phyloP scores from a whole-genome alignment of 2,888 invertebrate genomes.

The Cylindroiulus punctatus region DNA sequence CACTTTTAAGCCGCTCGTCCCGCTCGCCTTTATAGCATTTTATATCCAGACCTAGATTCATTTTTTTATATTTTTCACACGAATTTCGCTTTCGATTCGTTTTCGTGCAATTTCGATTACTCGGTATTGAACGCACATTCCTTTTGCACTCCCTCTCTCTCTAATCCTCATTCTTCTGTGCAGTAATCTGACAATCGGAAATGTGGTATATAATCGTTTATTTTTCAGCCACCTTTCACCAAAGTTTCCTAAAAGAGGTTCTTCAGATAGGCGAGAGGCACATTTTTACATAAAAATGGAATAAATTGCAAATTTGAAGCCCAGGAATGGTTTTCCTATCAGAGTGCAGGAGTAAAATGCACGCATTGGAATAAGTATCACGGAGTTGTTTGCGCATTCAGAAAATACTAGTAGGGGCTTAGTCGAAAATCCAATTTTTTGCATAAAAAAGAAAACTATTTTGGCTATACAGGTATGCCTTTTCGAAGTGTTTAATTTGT shows the following conservation, averaged over 20 bases:
- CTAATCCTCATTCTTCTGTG: not conserved
- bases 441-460: not conserved
- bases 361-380: not conserved
- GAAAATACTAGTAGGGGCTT: not conserved
- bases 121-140: conserved; percentile 28
- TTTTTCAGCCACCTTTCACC: not conserved
- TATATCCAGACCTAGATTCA: not conserved
- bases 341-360: not conserved
- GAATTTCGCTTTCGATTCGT: conserved; percentile 17
- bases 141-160: not conserved
- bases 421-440: not conserved
- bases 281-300: conserved; percentile 23
- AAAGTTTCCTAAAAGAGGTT: not conserved
- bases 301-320: not conserved
- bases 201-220: conserved; percentile 13
- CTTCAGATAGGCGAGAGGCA: not conserved
- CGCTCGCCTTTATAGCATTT: not conserved
- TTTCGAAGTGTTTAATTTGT: no score
- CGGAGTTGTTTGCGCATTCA: not conserved
- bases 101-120: conserved; percentile 33
- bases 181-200: conserved; percentile 7
- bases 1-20: not conserved
- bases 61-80: conserved; percentile 39
- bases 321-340: not conserved
- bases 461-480: not conserved